Evolutionary conservation across 2,113 vertebrate species (phyloP).

Genomic region (Guaruba guarouba): DNA sequence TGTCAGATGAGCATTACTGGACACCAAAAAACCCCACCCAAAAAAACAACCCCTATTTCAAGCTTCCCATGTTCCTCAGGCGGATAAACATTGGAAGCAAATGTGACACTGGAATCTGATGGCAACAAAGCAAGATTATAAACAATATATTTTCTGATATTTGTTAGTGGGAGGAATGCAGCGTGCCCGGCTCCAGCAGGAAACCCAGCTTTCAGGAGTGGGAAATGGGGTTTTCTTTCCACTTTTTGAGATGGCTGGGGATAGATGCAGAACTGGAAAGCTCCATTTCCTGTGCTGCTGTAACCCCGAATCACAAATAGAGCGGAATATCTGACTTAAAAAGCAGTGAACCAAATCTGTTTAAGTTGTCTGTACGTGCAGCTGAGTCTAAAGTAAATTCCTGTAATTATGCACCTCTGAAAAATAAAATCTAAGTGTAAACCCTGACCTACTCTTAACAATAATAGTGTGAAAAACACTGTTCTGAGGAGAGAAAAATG

Average conservation of each 20-base stretch:
- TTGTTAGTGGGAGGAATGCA: neutral
- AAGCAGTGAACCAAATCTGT: neutral
- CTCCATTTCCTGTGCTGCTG: neutral
- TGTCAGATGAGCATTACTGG: neutral
- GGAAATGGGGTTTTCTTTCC: slow-evolving; percentile 11
- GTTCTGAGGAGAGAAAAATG: neutral
- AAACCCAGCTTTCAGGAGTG: neutral
- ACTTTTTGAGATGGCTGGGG: neutral
- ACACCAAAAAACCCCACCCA: neutral
- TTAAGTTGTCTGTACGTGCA: neutral
- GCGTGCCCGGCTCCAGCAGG: neutral
- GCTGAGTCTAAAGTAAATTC: neutral
- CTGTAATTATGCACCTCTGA: slow-evolving; percentile 31
- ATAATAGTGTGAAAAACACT: slow-evolving; percentile 39
- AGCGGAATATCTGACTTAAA: neutral
- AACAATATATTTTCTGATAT: neutral
- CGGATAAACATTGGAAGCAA: neutral
- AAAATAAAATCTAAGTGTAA: neutral
- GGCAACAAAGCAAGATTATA: neutral
- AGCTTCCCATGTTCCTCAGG: neutral
- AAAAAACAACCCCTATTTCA: neutral
- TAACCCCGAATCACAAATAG: neutral
- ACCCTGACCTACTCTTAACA: neutral
- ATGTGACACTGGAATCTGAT: neutral
- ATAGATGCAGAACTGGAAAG: neutral